Base-by-base conservation (phyloP, 2,797 vertebrate species). In the Mus spretus region DNA sequence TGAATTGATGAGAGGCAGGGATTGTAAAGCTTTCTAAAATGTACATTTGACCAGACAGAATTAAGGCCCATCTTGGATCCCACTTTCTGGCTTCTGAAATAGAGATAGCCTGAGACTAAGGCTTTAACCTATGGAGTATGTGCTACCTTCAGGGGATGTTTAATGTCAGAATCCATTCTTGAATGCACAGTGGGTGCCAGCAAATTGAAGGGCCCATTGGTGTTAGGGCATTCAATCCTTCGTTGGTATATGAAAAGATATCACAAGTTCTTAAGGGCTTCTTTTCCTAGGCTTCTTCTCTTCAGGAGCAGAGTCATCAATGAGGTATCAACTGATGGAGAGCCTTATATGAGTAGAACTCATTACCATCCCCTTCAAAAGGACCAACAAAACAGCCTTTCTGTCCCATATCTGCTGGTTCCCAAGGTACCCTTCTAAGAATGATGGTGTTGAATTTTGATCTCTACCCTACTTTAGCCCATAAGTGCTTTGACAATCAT, bases 131-230 rank as follows among this genome's bases (percentile, higher is more conserved):
- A 22, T 14, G 65, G 31, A 26, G 31, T 75, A 40, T 67, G 7
- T 40, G 15, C 44, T 91, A 34, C 67, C 31, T 74, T 53, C 11
- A 31, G 61, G 74, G 5, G 20, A 44, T 24, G 22, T 7, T 86
- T 6, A 74, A 14, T 26, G 10, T 79, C 80, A 91, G 50, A 24
- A 82, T 7, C 2, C 13, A 82, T 31, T 40, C 13, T 20, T 82
- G 22, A 83, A 59, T 1, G 34, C 20, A 37, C 8, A 17, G 5
- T 0, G 3, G 20, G 3, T 65, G 31, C 20, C 1, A 4, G n/a
- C 44, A 31, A 91, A 74, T 1, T 34, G 67, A 84, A 90, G 31
- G 17, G n/a, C 24, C 55, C 4, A 20, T 0, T 77, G 84, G 63
- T 20, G 0, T 6, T 65, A 2, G 70, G 83, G 24, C 0, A 57